Evolutionary conservation across 2,888 invertebrate genomes (phyloP).

Genomic region (Agrochola circellaris): DNA sequence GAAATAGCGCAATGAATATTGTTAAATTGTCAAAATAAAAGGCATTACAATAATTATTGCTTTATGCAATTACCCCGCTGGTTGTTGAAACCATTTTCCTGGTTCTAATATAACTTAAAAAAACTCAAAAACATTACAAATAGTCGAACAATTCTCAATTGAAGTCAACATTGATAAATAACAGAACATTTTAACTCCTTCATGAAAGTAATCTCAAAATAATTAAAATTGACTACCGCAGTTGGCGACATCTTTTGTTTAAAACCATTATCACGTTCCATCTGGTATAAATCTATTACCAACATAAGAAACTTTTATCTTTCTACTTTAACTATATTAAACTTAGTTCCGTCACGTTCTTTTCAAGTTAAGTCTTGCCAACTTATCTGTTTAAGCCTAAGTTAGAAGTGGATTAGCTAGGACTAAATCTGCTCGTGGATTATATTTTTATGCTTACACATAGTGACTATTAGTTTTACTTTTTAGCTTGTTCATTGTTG

Average conservation of each 20-base stretch:
- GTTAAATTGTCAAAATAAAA: not conserved
- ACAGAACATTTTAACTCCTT: not conserved
- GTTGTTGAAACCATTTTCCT: not conserved
- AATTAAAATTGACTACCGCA: conserved; percentile 2
- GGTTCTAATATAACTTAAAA: not conserved
- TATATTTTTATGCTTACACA: conserved; percentile 8
- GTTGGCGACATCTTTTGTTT: conserved; percentile 24
- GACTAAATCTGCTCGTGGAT: conserved; percentile 23
- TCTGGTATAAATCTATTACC: conserved; percentile 54
- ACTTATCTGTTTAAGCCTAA: conserved; percentile 32
- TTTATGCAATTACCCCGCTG: not conserved
- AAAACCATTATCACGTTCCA: conserved; percentile 46
- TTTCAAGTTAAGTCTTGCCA: conserved; percentile 47
- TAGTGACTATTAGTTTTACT: not conserved
- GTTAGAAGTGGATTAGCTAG: conserved; percentile 26
- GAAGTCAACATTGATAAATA: not conserved
- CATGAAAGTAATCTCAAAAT: not conserved
- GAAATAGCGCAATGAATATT: not conserved
- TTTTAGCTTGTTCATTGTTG: conserved; percentile 12
- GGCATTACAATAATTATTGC: not conserved
- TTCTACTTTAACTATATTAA: conserved; percentile 54
- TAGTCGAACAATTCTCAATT: not conserved
- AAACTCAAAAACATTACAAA: not conserved
- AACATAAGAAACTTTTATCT: conserved; percentile 48
- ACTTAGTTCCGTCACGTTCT: conserved; percentile 54